Base-by-base conservation (phyloP, 2,888 invertebrate genomes). In the Dasypolia templi region DNA sequence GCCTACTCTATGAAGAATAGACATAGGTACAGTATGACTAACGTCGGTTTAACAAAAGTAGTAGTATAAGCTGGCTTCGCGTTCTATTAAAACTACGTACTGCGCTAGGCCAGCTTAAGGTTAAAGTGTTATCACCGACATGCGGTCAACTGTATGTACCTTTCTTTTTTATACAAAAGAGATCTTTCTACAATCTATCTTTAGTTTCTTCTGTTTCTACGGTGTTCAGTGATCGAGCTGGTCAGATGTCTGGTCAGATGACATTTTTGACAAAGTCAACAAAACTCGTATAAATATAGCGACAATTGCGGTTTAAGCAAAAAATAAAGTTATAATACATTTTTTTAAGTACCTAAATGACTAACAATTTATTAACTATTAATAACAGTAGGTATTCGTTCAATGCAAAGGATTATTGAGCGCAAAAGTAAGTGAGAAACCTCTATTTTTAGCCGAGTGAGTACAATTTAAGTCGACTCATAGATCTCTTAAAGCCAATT, bases 401-500 rank as follows among this genome's bases (percentile, higher is more conserved):
- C 14, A 59, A 26, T n/a, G 44, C 42, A 9, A 61, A 62, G 59
- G 51, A 77, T 77, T 80, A 81, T 61, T 55, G 73, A 71, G 61
- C 67, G 22, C 61, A 82, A 81, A 78, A 49, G 68, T 79, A 70
- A 75, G 59, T 42, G 42, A 44, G 69, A 70, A 79, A 46, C 32
- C 42, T 67, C 72, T 83, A 79, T 83, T 83, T 82, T 83, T 79
- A 75, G 76, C 76, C n/a, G 19, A 68, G 56, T 72, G 72, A 79
- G 64, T 80, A 80, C 72, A 79, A 59, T 82, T 79, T 83, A 79
- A 83, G 72, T 80, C 76, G 53, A 49, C 72, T 79, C 81, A 75
- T 82, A 79, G 83, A 82, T 82, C 83, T 82, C 49, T 68, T 83
- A 79, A 83, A 82, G 83, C 80, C 83, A 83, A 82, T 82, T 82